Conservation (phyloP, 2,888 invertebrate genomes). For the Eutolmus rufibarbis region DNA sequence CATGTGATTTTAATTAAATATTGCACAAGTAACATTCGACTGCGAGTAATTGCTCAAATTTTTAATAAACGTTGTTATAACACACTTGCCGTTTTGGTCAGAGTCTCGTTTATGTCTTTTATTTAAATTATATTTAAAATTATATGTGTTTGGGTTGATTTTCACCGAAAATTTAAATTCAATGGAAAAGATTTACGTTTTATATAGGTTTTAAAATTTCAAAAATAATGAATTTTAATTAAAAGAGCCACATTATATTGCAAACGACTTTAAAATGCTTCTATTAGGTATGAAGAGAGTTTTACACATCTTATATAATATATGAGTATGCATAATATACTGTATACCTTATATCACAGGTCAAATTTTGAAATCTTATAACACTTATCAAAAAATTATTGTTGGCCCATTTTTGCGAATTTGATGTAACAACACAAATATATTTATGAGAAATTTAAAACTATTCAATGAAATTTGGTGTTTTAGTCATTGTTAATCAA, state of each 20-base stretch:
- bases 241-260: too few relatives aligned
- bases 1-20: not conserved
- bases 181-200: not conserved
- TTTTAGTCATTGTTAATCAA: too few relatives aligned
- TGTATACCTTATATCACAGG: not conserved
- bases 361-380: not conserved
- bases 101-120: not conserved
- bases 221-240: not conserved
- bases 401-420: too few relatives aligned
- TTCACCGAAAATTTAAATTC: too few relatives aligned
- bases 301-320: too few relatives aligned
- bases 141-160: not conserved
- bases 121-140: not conserved
- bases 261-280: too few relatives aligned
- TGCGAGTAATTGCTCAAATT: not conserved
- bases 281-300: too few relatives aligned
- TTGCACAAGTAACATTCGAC: not conserved
- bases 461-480: too few relatives aligned
- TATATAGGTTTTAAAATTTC: not conserved
- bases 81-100: not conserved
- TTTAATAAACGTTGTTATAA: not conserved
- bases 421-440: too few relatives aligned
- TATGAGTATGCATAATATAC: too few relatives aligned
- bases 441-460: too few relatives aligned
- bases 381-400: not conserved